Conservation (phyloP, 2,888 invertebrate genomes). For the Acronicta psi region DNA sequence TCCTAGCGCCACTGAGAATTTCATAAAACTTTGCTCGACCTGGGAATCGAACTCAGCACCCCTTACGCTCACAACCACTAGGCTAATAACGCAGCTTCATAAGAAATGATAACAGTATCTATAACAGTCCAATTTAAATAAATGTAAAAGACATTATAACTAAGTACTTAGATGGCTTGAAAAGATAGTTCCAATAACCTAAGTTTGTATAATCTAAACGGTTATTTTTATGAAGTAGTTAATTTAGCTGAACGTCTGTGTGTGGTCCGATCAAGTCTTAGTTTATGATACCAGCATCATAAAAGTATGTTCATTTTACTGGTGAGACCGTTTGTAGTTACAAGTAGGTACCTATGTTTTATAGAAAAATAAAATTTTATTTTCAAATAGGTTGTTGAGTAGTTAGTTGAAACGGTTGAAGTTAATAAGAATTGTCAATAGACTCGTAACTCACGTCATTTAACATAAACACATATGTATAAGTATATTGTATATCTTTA, state of each 20-base stretch:
- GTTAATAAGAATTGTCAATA: too few species aligned
- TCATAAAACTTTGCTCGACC: too few species aligned
- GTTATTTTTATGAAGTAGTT: slow-evolving; percentile 26
- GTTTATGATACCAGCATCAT: slow-evolving; percentile 17
- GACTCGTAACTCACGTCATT: slow-evolving; percentile 8
- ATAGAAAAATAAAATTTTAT: not conserved
- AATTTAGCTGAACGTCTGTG: slow-evolving; percentile 11
- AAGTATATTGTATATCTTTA: slow-evolving; percentile 24
- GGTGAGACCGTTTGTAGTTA: not conserved
- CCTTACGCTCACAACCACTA: too few species aligned
- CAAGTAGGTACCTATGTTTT: slow-evolving; percentile 2
- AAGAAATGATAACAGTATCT: too few species aligned
- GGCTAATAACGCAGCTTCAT: too few species aligned
- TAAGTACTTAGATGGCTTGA: slow-evolving; percentile 5
- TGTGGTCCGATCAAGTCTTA: not conserved
- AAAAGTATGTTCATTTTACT: slow-evolving; percentile 15
- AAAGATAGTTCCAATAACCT: slow-evolving; percentile 12
- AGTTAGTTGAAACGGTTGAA: too few species aligned
- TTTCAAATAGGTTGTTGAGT: not conserved
- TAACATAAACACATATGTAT: slow-evolving; percentile 27
- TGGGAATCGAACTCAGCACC: too few species aligned
- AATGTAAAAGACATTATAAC: not conserved
- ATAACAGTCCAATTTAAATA: not conserved
- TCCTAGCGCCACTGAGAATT: too few species aligned
- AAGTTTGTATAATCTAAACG: slow-evolving; percentile 8